Evolutionary conservation across 1,140 invertebrate species (phyloP), one percentile per base, ranked within the genome.

Genomic region (Acromyrmex echinatior): DNA sequence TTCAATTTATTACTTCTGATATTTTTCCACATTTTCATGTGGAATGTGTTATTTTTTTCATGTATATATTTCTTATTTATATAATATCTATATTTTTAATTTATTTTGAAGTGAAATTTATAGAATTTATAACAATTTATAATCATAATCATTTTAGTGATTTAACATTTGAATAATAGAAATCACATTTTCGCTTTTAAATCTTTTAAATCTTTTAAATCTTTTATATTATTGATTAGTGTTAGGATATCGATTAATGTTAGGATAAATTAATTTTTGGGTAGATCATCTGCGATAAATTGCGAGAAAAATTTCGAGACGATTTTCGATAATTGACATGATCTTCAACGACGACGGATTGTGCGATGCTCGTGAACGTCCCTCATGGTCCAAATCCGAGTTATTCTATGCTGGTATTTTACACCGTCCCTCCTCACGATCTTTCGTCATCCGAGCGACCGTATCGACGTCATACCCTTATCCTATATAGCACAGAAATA

Each of bases 391-490:
- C 74, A 62, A 82, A 21, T 53, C 56, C 53, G 45, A 65, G 66
- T 84, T 77, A 80, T 85, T 90, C 68, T 68, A 63, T 62, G 58
- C 49, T 77, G 80, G 65, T 86, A 86, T 73, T 79, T 86, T 76
- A 76, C 88, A 93, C 93, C 94, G 88, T 94, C 93, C 93, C 86
- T 89, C 92, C 85, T 89, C 93, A 92, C 80, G 89, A 90, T 86
- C 92, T 93, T 80, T 89, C 92, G 78, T 93, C 92, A 90, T 86
- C 79, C 65, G 60, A 85, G 76, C 73, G 85, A 76, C 49, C 68
- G 53, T 28, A 80, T 82, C 66, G 56, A 51, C 58, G 79, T 65
- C 79, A 70, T 76, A 25, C 45, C 56, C 18, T 88, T 49, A 74
- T 25, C 25, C 25, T 25, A 25, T 25, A 25, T 0, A 25, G 25